A percentile compares a stretch with the other conserved stretches of the same genome.
Conservation (phyloP, 2,797 vertebrate species). For the Eremophila alpestris region DNA sequence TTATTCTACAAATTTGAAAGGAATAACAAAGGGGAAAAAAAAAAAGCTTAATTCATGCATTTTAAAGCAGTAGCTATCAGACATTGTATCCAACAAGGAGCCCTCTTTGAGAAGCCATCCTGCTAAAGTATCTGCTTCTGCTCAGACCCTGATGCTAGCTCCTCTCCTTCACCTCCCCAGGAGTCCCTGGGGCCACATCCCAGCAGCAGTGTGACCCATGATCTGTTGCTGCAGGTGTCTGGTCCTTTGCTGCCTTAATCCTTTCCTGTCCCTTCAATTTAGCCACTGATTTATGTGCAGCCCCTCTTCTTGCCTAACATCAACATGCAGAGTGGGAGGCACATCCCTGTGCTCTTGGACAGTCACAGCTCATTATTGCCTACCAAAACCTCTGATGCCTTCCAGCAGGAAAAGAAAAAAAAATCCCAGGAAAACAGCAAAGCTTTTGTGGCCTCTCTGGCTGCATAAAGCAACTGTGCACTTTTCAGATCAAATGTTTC, state of each 20-base stretch:
- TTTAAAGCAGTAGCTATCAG: not conserved
- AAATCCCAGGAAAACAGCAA: not conserved
- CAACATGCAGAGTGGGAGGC: not conserved
- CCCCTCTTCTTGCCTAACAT: not conserved
- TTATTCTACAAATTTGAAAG: not conserved
- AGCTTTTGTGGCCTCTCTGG: not conserved
- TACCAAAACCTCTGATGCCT: not conserved
- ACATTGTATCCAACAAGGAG: rapidly evolving
- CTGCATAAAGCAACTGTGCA: not conserved
- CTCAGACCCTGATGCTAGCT: not conserved
- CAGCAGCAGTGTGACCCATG: rapidly evolving
- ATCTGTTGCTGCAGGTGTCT: not conserved
- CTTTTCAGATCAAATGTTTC: not conserved
- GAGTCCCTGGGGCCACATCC: not conserved
- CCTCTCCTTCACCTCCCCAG: not conserved
- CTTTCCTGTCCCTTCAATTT: not conserved
- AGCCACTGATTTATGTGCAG: not conserved
- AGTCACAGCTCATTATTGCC: not conserved
- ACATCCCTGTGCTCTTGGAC: not conserved
- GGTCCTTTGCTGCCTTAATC: not conserved
- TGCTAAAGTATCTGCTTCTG: not conserved
- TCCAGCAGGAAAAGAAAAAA: not conserved
- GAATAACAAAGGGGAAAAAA: not conserved
- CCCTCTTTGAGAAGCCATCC: not conserved
- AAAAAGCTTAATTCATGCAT: not conserved